Evolutionary conservation across 1,140 invertebrate genomes (phyloP), one percentile per base, ranked within the genome.

Genomic region (Sminthurides bifidus): DNA sequence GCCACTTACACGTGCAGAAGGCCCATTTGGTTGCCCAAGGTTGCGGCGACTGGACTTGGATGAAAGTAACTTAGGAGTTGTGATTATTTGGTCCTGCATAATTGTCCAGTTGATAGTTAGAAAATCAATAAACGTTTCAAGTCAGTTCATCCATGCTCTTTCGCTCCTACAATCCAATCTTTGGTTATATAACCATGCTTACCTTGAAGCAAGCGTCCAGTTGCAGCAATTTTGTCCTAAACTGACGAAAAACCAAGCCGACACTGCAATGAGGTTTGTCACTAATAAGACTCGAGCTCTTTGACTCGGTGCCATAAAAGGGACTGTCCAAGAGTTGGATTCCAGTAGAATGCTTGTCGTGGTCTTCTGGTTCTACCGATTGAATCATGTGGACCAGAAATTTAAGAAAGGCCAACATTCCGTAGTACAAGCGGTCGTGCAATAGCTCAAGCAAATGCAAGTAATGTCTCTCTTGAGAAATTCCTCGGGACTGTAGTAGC

Each of bases 341-440:
- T 10, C 44, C 44, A 5, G 44, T 48, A 12, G 26, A 27, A 48
- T 27, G 26, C 5, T 14, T 5, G 6, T 10, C 44, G 6, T 23
- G 24, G 4, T 19, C 44, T 6, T 48, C 44, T 24, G 44, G 44
- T 27, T 30, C 12, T 5, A 48, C 27, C 10, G 30, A 21, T 15
- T 48, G 26, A 27, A 48, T 48, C 5, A 48, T 8, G 19, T 48
- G 24, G 12, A 15, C 12, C 4, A 48, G 26, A 21, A 51, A 51
- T 17, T 51, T 51, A 5, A 51, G 29, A 23, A 31, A 35, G 8
- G 26, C 49, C 31, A 51, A 14, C 10, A 51, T 17, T n/a, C 29
- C 29, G 37, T 51, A 51, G 37, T 51, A 51, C 10, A 51, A 23
- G 8, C 49, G 49, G 37, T 51, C 49, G 21, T 35, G 29, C 8